phyloP scores from a whole-genome alignment of 2,113 vertebrate species.

The Xiphophorus couchianus region DNA sequence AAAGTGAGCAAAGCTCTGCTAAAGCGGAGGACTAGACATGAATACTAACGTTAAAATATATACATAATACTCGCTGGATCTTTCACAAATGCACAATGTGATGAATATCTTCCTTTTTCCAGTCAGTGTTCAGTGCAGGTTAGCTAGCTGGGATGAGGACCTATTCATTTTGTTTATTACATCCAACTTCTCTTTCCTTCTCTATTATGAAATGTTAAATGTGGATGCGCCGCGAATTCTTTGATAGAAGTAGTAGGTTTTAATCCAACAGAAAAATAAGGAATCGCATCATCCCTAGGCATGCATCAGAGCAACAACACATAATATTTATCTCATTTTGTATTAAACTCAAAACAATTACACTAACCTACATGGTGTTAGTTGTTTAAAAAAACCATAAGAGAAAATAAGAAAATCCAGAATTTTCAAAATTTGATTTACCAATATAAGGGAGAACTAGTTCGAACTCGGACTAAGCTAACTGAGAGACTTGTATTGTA shows the following conservation, averaged over 20 bases:
- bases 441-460: neutral
- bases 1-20: conserved; percentile 26
- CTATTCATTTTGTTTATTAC: neutral
- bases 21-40: conserved; percentile 9
- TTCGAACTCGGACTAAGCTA: neutral
- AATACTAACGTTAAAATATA: conserved; percentile 25
- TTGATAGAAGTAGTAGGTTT: neutral
- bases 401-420: neutral
- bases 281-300: neutral
- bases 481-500: neutral
- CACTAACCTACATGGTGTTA: too few species aligned
- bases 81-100: neutral
- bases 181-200: neutral
- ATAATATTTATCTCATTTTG: neutral
- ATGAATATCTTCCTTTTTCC: neutral
- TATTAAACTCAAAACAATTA: neutral
- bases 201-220: neutral
- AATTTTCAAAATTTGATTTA: neutral
- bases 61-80: neutral
- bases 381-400: too few species aligned
- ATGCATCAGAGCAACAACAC: neutral
- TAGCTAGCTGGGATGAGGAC: neutral
- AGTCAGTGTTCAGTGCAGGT: too few species aligned
- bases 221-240: neutral
- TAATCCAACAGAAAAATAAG: neutral